Conservation (phyloP, 2,113 vertebrate species). For the Fregata magnificens region DNA sequence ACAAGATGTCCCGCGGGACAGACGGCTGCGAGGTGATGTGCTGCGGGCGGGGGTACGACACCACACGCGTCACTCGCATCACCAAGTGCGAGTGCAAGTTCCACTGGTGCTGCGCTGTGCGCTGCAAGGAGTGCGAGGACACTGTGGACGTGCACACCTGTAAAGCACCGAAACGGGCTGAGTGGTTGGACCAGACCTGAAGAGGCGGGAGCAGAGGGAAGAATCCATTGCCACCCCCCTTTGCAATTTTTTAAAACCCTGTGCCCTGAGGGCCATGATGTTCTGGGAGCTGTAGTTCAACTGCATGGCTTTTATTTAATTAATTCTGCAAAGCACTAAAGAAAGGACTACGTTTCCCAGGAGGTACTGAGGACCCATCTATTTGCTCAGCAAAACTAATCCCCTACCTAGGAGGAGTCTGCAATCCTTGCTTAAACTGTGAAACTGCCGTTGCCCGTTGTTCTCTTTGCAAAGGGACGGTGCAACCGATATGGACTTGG, state of each 20-base stretch:
- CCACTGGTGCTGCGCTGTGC: conserved; percentile 96
- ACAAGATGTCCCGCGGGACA: conserved; percentile 87
- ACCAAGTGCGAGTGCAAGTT: conserved; percentile 99
- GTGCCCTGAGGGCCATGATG: conserved; percentile 69
- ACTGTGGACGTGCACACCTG: conserved; percentile 95
- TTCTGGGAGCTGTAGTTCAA: conserved; percentile 83
- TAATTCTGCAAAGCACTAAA: conserved; percentile 84
- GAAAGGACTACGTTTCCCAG: conserved; percentile 73
- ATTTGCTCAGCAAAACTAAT: conserved; percentile 58
- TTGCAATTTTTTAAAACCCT: not conserved
- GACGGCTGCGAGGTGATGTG: conserved; percentile 99
- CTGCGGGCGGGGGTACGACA: conserved; percentile 97
- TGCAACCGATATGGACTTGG: not conserved
- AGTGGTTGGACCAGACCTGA: conserved; percentile 92
- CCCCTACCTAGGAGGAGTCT: conserved; percentile 18
- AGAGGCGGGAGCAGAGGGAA: not conserved
- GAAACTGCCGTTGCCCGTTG: not conserved
- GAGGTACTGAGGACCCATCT: conserved; percentile 59
- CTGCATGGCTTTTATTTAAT: conserved; percentile 90
- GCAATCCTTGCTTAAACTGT: conserved; percentile 26
- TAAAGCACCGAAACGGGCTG: conserved; percentile 92
- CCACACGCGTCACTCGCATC: conserved; percentile 89
- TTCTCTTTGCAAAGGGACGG: not conserved
- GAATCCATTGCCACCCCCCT: not conserved
- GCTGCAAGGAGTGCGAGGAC: conserved; percentile 93